Evolutionary conservation across 2,797 vertebrate species (phyloP), one percentile per base, ranked within the genome.

Genomic region (Halcyon badia): DNA sequence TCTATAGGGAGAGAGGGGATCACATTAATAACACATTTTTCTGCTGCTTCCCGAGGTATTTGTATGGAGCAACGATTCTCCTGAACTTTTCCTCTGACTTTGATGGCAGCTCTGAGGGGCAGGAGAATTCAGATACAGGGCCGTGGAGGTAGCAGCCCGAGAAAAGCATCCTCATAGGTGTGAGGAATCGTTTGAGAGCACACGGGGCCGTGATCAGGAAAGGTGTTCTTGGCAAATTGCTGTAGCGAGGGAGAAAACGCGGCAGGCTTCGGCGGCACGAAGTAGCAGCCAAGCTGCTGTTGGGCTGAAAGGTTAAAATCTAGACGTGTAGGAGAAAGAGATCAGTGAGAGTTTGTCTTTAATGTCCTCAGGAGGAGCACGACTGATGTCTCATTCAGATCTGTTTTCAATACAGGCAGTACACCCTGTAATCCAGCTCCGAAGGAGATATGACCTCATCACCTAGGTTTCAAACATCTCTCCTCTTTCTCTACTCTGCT

Each of bases 131-230:
- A 54, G 52, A 14, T 14, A 2, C 3, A 2, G 46, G 83, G 61
- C 83, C 41, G 26, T 10, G 73, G 62, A 51, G 31, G 83, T 41
- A 10, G 44, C 49, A 61, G 31, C 26, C 26, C 31, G 18, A 64
- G 41, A 65, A 89, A 11, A 62, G 25, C 81, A 33, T 70, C 57
- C 57, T 73, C 21, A 2, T 33, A 11, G 5, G 20, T 3, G 13
- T 15, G 24, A 6, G 7, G 37, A 31, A 31, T 60, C 1, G 0
- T 26, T 3, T 2, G 61, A 66, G 61, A 44, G 41, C 7, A 5
- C 5, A 8, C 0, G 21, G n/a, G 24, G 68, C 69, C 0, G 1
- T 11, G 28, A 28, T 18, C 49, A 24, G 60, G 52, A 42, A 28
- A 52, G 65, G 14, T 4, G 19, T 14, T 14, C 6, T 14, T 72